Evolutionary conservation across 2,797 vertebrate species (phyloP).

Genomic region (Sebastes nivosus): DNA sequence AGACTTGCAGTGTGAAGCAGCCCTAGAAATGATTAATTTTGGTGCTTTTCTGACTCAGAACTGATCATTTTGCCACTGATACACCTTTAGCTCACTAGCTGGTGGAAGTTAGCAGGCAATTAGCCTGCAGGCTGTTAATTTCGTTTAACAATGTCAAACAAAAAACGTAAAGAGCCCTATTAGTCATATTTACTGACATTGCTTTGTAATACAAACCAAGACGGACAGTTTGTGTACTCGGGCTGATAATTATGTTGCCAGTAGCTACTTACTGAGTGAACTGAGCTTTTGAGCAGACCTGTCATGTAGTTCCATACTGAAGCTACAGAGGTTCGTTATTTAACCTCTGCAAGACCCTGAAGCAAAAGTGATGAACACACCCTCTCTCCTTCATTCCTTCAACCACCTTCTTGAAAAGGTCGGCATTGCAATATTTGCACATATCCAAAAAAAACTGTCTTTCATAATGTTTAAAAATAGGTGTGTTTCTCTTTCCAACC

Average conservation of each 20-base stretch:
- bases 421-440: too few relatives aligned
- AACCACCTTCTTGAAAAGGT: too few relatives aligned
- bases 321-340: not conserved
- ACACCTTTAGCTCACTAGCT: not conserved
- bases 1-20: not conserved
- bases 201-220: not conserved
- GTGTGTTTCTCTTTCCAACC: too few relatives aligned
- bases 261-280: not conserved
- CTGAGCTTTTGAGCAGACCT: not conserved
- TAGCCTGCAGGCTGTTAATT: constrained; percentile 3
- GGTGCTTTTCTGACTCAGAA: not conserved
- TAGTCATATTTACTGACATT: not conserved
- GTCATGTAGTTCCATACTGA: not conserved
- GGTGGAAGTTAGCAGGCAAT: not conserved
- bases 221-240: not conserved
- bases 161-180: not conserved
- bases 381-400: too few relatives aligned
- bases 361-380: not conserved
- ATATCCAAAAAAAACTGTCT: too few relatives aligned
- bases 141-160: not conserved
- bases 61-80: not conserved
- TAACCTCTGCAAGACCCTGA: not conserved
- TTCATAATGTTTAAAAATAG: too few relatives aligned
- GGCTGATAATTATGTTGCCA: not conserved
- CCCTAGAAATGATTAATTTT: not conserved